Evolutionary conservation across 2,113 vertebrate genomes (phyloP).

Genomic region (Onychorhynchus coronatus): DNA sequence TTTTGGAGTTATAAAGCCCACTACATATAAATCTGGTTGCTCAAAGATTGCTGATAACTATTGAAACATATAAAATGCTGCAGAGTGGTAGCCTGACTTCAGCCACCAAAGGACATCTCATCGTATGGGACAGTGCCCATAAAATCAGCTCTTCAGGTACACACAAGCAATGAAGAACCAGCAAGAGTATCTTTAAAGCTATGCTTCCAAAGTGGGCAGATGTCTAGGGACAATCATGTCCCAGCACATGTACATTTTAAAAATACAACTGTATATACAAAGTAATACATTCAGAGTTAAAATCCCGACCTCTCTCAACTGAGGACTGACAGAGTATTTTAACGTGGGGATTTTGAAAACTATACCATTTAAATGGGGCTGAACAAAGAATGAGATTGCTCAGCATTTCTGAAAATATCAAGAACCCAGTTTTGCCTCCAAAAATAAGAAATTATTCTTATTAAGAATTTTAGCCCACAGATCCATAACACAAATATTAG

Average conservation of each 20-base stretch:
- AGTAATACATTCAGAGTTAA: background rate
- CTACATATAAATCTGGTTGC: background rate
- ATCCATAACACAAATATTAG: background rate
- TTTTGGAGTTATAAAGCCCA: background rate
- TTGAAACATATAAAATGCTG: background rate
- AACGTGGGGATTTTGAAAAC: background rate
- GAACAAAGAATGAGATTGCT: slow-evolving; percentile 30
- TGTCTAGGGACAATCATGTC: background rate
- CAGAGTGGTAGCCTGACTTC: background rate
- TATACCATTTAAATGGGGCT: background rate
- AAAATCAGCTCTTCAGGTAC: background rate
- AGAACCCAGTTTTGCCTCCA: slow-evolving; percentile 13
- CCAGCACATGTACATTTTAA: background rate
- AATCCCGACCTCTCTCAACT: background rate
- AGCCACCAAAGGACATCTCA: background rate
- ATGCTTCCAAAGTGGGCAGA: background rate
- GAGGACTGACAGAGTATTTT: background rate
- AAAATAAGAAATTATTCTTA: slow-evolving; percentile 17
- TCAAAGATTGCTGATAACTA: background rate
- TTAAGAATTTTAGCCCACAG: background rate
- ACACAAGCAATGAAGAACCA: background rate
- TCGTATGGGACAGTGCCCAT: background rate
- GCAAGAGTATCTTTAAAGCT: background rate
- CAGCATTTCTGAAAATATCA: slow-evolving; percentile 29
- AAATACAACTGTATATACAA: background rate